Evolutionary conservation across 2,797 vertebrate genomes (phyloP).

Genomic region (Ataeniobius toweri): DNA sequence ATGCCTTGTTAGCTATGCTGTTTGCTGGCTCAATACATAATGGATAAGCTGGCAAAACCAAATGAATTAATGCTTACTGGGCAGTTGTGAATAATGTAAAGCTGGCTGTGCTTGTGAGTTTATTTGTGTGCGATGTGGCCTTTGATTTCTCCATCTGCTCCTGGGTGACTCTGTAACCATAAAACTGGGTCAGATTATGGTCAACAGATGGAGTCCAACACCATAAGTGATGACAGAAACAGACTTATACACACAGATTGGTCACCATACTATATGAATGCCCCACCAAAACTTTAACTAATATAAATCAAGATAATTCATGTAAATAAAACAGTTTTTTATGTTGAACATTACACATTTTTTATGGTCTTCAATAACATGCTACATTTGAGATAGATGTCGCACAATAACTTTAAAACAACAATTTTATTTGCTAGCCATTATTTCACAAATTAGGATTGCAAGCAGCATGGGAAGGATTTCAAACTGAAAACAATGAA

Average conservation of each 20-base stretch:
- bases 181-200: slow-evolving; percentile 52
- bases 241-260: slow-evolving; percentile 8
- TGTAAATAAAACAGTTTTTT: background rate
- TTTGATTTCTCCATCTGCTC: slow-evolving; percentile 69
- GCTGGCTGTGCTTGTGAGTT: slow-evolving; percentile 8
- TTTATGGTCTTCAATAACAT: background rate
- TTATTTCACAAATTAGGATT: background rate
- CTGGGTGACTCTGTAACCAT: slow-evolving; percentile 27
- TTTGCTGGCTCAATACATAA: slow-evolving; percentile 38
- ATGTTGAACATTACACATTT: background rate
- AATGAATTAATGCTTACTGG: slow-evolving; percentile 46
- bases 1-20: slow-evolving; percentile 13
- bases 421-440: background rate
- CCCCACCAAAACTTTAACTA: background rate
- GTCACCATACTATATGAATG: slow-evolving; percentile 9
- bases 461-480: no score
- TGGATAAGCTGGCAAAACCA: slow-evolving; percentile 37
- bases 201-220: slow-evolving; percentile 26
- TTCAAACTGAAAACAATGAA: no score
- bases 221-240: slow-evolving; percentile 41
- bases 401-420: background rate
- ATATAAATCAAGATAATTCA: background rate
- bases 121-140: slow-evolving; percentile 28
- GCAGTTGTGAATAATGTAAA: slow-evolving; percentile 66
- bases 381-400: background rate